Percentiles rank a stretch among this genome's conserved stretches.
Conservation (phyloP, 2,888 invertebrate species). For the Oasisia sp. region DNA sequence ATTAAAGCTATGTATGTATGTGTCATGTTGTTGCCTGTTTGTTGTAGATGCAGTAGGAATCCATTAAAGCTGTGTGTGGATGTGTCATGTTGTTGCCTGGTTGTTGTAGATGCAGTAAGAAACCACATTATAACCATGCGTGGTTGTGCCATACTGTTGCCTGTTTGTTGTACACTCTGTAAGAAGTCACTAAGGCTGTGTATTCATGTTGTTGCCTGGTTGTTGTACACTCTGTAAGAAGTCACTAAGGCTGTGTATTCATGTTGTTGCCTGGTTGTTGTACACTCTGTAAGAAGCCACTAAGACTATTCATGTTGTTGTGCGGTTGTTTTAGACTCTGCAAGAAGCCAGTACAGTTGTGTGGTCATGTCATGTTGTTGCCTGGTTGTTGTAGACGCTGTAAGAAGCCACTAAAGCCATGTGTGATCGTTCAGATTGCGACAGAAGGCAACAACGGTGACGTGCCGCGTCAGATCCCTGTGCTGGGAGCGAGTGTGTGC, state of each 20-base stretch:
- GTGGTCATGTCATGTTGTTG: not conserved
- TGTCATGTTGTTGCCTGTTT: not conserved
- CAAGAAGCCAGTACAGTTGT: not conserved
- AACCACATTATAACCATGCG: no score
- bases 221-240: not conserved
- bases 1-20: no score
- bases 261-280: not conserved
- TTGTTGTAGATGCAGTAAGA: not conserved
- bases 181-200: not conserved
- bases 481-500: slow-evolving; percentile 50
- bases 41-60: not conserved
- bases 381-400: slow-evolving; percentile 48
- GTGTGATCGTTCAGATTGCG: slow-evolving; percentile 53
- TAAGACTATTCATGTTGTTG: not conserved
- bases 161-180: not conserved
- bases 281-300: not conserved
- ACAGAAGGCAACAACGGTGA: slow-evolving; percentile 43
- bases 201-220: not conserved
- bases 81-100: not conserved
- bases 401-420: slow-evolving; percentile 57
- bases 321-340: not conserved
- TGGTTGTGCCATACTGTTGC: not conserved
- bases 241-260: not conserved
- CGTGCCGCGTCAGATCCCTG: slow-evolving; percentile 49
- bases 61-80: not conserved